These are phyloP conservation scores for Lycorma delicatula DNA, from an alignment of 1,140 invertebrate genomes.

Conservation along the genomic window DNA sequence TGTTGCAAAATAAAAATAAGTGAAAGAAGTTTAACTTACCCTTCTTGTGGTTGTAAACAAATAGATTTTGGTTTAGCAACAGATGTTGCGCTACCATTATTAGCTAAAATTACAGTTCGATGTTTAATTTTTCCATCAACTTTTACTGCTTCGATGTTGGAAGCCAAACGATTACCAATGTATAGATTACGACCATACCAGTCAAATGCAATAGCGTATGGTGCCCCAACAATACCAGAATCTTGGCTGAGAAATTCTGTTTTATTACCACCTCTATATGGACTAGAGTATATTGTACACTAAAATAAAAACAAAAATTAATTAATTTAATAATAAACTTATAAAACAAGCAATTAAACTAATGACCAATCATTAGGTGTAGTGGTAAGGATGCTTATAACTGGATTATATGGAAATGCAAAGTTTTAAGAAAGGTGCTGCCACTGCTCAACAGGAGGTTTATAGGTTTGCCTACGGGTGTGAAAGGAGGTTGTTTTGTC, in stretches of 20 bases:
- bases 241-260: slow-evolving; percentile 71
- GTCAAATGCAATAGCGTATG: slow-evolving; percentile 87
- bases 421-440: too few relatives aligned
- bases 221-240: slow-evolving; percentile 78
- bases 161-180: slow-evolving; percentile 82
- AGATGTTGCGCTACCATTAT: slow-evolving; percentile 77
- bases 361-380: too few relatives aligned
- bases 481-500: too few relatives aligned
- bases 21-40: slow-evolving; percentile 47
- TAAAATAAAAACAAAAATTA: slow-evolving; percentile 43
- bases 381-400: too few relatives aligned
- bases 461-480: too few relatives aligned
- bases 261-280: slow-evolving; percentile 78
- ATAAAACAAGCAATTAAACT: too few relatives aligned
- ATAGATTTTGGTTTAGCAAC: slow-evolving; percentile 83
- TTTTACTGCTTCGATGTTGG: slow-evolving; percentile 87
- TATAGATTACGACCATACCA: slow-evolving; percentile 94
- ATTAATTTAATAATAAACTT: too few relatives aligned
- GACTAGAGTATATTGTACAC: slow-evolving; percentile 76
- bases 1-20: too few relatives aligned
- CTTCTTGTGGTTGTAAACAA: slow-evolving; percentile 82
- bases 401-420: too few relatives aligned
- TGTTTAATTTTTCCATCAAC: slow-evolving; percentile 76
- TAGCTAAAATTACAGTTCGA: slow-evolving; percentile 80
- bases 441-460: too few relatives aligned